Conservation (phyloP, 2,888 invertebrate genomes). For the Orthonevra nobilis region DNA sequence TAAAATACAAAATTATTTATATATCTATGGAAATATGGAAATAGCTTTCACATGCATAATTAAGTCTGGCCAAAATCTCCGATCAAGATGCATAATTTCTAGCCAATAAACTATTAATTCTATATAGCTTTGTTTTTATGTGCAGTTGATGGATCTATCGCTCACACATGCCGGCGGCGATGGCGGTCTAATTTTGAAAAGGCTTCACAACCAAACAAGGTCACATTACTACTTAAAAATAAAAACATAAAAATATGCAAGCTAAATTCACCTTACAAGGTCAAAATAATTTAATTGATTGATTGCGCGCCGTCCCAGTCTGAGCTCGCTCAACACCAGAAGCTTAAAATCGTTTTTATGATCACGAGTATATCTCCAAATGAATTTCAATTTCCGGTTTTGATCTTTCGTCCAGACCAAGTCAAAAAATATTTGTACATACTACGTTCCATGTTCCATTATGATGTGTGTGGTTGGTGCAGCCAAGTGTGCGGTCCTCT, state of each 20-base stretch:
- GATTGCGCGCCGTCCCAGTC: constrained; percentile 16
- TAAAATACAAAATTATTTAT: too few relatives aligned
- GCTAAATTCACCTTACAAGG: constrained; percentile 29
- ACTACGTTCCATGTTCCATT: constrained; percentile 46
- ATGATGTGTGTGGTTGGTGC: constrained; percentile 8
- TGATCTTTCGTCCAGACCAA: background rate
- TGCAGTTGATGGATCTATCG: constrained; percentile 10
- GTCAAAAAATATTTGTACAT: too few relatives aligned
- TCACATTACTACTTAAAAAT: constrained; percentile 2
- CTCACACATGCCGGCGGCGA: background rate
- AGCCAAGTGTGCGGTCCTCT: background rate
- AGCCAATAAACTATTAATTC: background rate
- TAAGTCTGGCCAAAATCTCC: too few relatives aligned
- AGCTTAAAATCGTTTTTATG: constrained; percentile 49
- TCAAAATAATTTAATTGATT: constrained; percentile 50
- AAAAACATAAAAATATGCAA: constrained; percentile 15
- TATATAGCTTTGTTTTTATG: background rate
- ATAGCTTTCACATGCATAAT: too few relatives aligned
- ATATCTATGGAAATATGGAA: too few relatives aligned
- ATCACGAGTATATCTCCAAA: constrained; percentile 43
- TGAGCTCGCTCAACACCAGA: constrained; percentile 51
- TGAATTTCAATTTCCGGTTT: constrained; percentile 52
- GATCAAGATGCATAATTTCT: constrained; percentile 17
- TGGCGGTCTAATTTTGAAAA: background rate
- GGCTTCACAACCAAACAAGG: constrained; percentile 15